phyloP scores from a whole-genome alignment of 2,113 vertebrate species.

The Macquaria australasica region DNA sequence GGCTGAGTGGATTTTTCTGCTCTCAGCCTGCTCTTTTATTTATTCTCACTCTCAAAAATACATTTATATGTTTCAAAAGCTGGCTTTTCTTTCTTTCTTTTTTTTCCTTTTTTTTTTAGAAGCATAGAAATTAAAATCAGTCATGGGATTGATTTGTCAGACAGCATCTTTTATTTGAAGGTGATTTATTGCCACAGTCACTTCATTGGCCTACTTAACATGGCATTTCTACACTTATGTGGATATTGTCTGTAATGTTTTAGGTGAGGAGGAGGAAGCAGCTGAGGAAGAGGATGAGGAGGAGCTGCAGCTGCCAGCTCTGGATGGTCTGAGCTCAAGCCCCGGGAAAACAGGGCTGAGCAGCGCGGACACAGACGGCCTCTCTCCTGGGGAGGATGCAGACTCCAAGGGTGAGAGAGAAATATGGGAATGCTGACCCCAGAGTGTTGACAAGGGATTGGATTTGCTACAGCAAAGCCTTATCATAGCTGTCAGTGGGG shows the following conservation, averaged over 20 bases:
- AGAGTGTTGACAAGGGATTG: conserved; percentile 49
- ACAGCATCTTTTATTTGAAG: background rate
- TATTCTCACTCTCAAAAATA: background rate
- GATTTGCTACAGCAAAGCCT: conserved; percentile 46
- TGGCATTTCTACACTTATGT: background rate
- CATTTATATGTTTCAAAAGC: background rate
- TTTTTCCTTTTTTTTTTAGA: too few species aligned
- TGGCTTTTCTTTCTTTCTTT: too few species aligned
- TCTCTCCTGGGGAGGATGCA: conserved; percentile 84
- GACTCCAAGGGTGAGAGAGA: conserved; percentile 82
- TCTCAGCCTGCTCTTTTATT: conserved; percentile 13
- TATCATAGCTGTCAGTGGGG: conserved; percentile 51
- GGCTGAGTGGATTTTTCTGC: conserved; percentile 12
- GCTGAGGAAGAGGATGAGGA: conserved; percentile 73
- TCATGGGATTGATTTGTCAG: background rate
- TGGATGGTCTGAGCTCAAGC: conserved; percentile 82
- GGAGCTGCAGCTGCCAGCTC: conserved; percentile 78
- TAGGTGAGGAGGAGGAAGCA: conserved; percentile 72
- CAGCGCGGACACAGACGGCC: conserved; percentile 73
- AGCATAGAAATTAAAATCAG: background rate
- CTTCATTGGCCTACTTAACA: conserved; percentile 23
- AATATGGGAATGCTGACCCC: conserved; percentile 11
- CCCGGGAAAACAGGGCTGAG: conserved; percentile 79
- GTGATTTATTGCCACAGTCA: conserved; percentile 1
- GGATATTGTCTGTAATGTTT: conserved; percentile 28